Base-by-base conservation (phyloP, 2,888 invertebrate genomes). In the Carterocephalus palaemon region DNA sequence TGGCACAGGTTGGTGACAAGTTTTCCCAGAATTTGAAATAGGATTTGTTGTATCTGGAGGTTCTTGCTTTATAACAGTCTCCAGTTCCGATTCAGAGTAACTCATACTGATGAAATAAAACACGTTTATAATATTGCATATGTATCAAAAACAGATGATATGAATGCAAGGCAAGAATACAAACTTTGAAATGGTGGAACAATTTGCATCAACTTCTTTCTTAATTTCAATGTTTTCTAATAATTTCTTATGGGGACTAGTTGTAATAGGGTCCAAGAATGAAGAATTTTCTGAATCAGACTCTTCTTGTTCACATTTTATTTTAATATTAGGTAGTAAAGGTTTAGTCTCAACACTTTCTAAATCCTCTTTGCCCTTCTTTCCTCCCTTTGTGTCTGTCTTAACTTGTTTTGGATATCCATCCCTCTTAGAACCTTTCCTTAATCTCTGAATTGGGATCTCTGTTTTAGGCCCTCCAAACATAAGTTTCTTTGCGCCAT, bases 201-300 rank as follows among this genome's bases (percentile, higher is more conserved):
- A 73, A 54, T 74, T 80, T 34, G 50, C 46, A 53, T 81, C 81
- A 47, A 67, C 54, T 66, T 85, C 85, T 56, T 82, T 74, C 51
- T 83, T 85, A 10, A 83, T 75, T 42, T 84, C 80, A 37, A 69
- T 49, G 23, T 67, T 59, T 3, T 80, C 83, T 46, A 69, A 49
- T 5, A 64, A 52, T 48, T 79, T 87, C 47, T 84, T 88, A 8
- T 70, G 64, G 20, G 89, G 83, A 52, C 86, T 76, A n/a, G n/a
- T n/a, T 10, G 85, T 68, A 4, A 83, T 63, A 1, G 84, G 73
- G 43, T 88, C 86, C 3, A 81, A 76, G 48, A 87, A 67, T 7
- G 84, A 78, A 4, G 89, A 77, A 60, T 78, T 88, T 54, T 89
- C 89, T 1, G 85, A 84, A 48, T 85, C 85, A 17, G 82, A 78